Base-by-base conservation (phyloP, 2,888 invertebrate genomes). In the Drosophila silvestris region DNA sequence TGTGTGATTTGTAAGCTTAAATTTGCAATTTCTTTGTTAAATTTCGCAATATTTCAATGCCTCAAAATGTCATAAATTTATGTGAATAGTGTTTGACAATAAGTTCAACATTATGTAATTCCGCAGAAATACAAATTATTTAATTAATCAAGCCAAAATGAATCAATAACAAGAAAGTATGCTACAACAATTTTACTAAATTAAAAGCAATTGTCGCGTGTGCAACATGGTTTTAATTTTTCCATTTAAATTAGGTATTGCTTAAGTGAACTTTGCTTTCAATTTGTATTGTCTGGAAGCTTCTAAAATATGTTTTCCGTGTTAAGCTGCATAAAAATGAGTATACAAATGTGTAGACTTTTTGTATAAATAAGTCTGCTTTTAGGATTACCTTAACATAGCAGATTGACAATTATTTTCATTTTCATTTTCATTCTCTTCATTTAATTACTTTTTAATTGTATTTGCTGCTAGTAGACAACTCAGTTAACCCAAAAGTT, bases 401-500 rank as follows among this genome's bases (percentile, higher is more conserved):
- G 22, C 44, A 16, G 26, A 9, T 47, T 26, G 47, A 5, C 9
- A 41, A 14, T 10, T 30, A 3, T 41, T 41, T 44, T 44, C 0
- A 28, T 41, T 41, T 44, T 41, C 1, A 28, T 52, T 32, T 32
- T 47, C 22, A 26, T 9, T 26, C 5, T 0, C 22, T 16, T 19
- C 10, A 44, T 19, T n/a, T 41, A 30, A 39, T n/a, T 28, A 30
- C 41, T 30, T 41, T 16, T 9, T 44, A 19, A 72, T 61, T 62
- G 26, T 41, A 50, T 51, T 44, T 64, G 30, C 56, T 52, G 50
- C 19, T 32, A 44, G 22, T 54, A 41, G 33, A 52, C 39, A 62
- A 76, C 69, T 60, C 51, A 50, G 10, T 35, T 28, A 50, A 33
- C 28, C 37, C 59, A 62, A 28, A 54, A 33, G 41, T 56, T 32